Conservation (phyloP, 2,113 vertebrate genomes). For the Anolis sagrei region DNA sequence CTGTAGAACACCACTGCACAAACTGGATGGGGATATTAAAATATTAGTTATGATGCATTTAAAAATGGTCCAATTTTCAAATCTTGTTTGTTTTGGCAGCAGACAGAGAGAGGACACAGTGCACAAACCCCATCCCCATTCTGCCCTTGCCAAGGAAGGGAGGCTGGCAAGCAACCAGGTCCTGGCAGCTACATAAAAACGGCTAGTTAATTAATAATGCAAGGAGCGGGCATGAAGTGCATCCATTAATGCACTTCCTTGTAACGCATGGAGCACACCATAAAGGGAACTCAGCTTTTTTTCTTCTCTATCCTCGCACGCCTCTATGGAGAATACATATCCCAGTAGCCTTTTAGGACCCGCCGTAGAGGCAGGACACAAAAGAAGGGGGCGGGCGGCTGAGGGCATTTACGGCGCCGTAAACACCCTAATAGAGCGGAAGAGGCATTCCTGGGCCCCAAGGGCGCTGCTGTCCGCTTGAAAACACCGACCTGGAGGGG, state of each 20-base stretch:
- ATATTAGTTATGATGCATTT: too few species aligned
- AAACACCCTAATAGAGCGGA: neutral
- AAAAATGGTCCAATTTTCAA: neutral
- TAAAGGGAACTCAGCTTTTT: too few species aligned
- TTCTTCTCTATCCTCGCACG: too few species aligned
- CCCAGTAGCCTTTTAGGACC: neutral
- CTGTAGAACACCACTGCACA: too few species aligned
- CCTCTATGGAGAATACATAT: too few species aligned
- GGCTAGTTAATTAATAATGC: neutral
- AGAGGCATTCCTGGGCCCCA: neutral
- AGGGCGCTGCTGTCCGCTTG: too few species aligned
- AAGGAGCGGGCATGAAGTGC: too few species aligned
- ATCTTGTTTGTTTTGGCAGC: too few species aligned
- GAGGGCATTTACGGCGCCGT: neutral
- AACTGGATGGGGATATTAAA: too few species aligned
- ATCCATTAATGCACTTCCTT: too few species aligned
- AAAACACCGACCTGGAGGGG: too few species aligned
- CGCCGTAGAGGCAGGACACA: neutral
- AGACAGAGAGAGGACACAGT: neutral
- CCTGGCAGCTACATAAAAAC: conserved; percentile 23
- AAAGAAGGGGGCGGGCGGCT: neutral
- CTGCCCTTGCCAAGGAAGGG: neutral
- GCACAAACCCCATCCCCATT: neutral
- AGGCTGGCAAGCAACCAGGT: neutral
- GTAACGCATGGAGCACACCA: too few species aligned